Base-by-base conservation (phyloP, 2,888 invertebrate species). In the Zaprionus obscuricornis region DNA sequence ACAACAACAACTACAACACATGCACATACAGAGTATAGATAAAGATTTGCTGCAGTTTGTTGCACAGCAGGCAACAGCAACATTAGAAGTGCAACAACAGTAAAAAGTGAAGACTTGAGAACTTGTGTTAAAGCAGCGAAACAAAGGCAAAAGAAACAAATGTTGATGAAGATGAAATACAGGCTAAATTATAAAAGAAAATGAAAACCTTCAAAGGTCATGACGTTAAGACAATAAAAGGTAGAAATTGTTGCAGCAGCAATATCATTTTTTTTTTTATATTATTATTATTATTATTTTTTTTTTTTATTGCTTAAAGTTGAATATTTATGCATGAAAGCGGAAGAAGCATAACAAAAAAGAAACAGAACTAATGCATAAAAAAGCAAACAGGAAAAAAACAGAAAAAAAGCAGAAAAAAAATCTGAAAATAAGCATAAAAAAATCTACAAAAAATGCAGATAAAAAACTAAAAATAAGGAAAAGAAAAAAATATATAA, bases 161-260 rank as follows among this genome's bases (percentile, higher is more conserved):
- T 33, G 8, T n/a, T 4, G 18, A 31, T 8, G 7, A 16, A 37
- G 16, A 36, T 26, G 20, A 8, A 20, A n/a, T n/a, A n/a, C n/a
- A n/a, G n/a, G n/a, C 18, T 26, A 29, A 34, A 17, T 10, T 1
- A 14, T 31, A 22, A 20, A n/a, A 13, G 34, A 14, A 16, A 52
- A 51, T 31, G 45, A 22, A 52, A 63, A 56, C 51, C 59, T 51
- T 52, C 45, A 73, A 76, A 73, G 73, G 73, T 76, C 77, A 69
- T 26, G 17, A 66, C 59, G 76, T 73, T 58, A 68, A 54, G n/a
- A 26, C 45, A 54, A 72, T 58, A 52, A 50, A 50, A 43, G 14
- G 26, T 18, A 39, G 52, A 51, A 67, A 69, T 49, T 42, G 17
- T 10, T 3, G 6, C 31, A 39, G 26, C 11, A 10, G n/a, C 2